Evolutionary conservation across 2,113 vertebrate genomes (phyloP), one percentile per base, ranked within the genome.

Genomic region (Parotia lawesii): DNA sequence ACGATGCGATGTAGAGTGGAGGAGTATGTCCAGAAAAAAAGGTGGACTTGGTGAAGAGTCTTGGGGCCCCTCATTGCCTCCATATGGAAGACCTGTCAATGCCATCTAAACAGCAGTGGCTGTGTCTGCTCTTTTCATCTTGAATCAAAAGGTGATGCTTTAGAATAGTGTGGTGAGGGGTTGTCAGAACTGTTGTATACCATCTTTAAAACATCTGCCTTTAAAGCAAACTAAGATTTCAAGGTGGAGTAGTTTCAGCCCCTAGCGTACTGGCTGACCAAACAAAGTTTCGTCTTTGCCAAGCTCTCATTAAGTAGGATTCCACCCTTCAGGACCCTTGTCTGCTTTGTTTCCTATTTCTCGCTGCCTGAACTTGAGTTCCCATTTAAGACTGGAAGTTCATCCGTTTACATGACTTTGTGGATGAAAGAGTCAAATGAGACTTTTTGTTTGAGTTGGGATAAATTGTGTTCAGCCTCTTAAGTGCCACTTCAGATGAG

Each of bases 11-110:
- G 14, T 64, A 57, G 50, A 76, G 17, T 19, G 23, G 12, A 51
- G n/a, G 23, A 60, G 7, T 38, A 19, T 56, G 38, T 78, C 14
- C 37, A 69, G 71, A 37, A 50, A 53, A 45, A 37, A 62, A 70
- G 3, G 6, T 15, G 13, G 25, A 23, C 7, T 57, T 76, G 66
- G 31, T 67, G 40, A 61, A 82, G 27, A 58, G 11, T 56, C 53
- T 15, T 48, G 12, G 16, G 15, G 5, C 12, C 58, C 12, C n/a
- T 38, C 8, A 9, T 29, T 7, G 20, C 40, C 53, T 76, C 31
- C 14, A 5, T 29, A 15, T 1, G 1, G 54, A 61, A 45, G 40
- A 45, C 4, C 29, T 76, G 12, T 80, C 37, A 48, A 0, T 57
- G 65, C 38, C 25, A 10, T 45, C 23, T 60, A 5, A 73, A 25